Evolutionary conservation across 2,797 vertebrate genomes (phyloP), one percentile per base, ranked within the genome.

Genomic region (Carcharodon carcharias): DNA sequence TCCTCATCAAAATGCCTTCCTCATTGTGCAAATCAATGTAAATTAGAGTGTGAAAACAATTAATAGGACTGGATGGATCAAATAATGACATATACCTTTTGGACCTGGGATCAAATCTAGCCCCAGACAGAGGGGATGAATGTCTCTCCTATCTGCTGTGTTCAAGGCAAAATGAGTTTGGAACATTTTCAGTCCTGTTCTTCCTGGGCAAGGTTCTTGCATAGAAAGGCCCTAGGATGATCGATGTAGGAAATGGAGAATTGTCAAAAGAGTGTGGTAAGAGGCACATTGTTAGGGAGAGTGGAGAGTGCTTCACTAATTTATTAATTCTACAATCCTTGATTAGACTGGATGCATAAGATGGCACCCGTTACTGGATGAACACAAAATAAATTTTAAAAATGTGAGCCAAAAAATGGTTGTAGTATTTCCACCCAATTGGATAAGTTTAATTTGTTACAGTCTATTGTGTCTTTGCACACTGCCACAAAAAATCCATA

Each of bases 401-500:
- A 85, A 26, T 45, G 21, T 16, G 28, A 89, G 87, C 28, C 54
- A 89, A 89, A 89, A 63, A 58, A 12, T 89, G 87, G 11, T 58
- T 89, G 28, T 16, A 58, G 11, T 35, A 31, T 89, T 85, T 85
- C 9, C 54, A 89, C 56, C 87, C 87, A 58, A 89, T 56, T 58
- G 87, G 31, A 35, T 58, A 54, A 89, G 28, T 89, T 89, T 58
- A 89, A 58, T 54, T 89, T 89, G 85, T 56, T 88, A 28, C 85
- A 58, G 87, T 89, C 50, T 56, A 35, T 58, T 58, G 54, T 58
- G 87, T 89, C 23, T 58, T 54, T 89, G 87, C 54, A 58, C 31
- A 35, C 11, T 58, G 54, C 92, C 63, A 94, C 92, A 94, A 65
- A 94, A 94, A 94, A 28, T 94, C 92, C 92, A 45, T 8, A 50